Base-by-base conservation (phyloP, 2,797 vertebrate species). In the Malurus splendens region DNA sequence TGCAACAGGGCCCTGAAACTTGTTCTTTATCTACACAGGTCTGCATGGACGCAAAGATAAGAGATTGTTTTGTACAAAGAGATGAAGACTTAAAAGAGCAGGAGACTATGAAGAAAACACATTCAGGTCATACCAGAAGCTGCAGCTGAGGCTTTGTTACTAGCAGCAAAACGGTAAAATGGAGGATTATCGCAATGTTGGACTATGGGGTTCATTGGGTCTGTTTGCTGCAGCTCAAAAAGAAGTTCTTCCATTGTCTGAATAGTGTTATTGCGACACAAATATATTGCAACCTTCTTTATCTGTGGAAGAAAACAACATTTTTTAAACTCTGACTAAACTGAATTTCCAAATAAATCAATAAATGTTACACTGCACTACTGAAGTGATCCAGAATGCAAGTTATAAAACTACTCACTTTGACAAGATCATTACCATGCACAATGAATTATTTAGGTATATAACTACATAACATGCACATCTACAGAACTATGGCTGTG, bases 241-340 rank as follows among this genome's bases (percentile, higher is more conserved):
- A 99, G 97, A 27, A 99, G 98, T 94, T 99, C 99, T 95, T 99
- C 99, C 99, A 99, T 99, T 14, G 99, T 99, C 92, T 99, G 99
- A 90, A 99, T 99, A 74, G 99, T 99, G 97, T 99, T 99, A 96
- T 99, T 99, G 48, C 99, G 98, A 92, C 99, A 99, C 14, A 99
- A 90, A 95, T 99, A 99, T 81, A 99, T 98, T 28, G 99, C 98
- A 93, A 99, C 99, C 93, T 99, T 99, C 96, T 99, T 99, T 93
- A 99, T 99, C 99, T 99, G 90, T 77, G 95, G 90, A 62, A 32
- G 44, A 92, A 89, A 94, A 19, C 8, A 89, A 50, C 24, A 61
- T 65, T 66, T 87, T 70, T 33, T 67, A 67, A 78, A 41, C 36
- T 88, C 78, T 42, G 59, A 30, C 30, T 48, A 44, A 89, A 77